phyloP scores from a whole-genome alignment of 2,113 vertebrate genomes.

The Hippolais icterina region DNA sequence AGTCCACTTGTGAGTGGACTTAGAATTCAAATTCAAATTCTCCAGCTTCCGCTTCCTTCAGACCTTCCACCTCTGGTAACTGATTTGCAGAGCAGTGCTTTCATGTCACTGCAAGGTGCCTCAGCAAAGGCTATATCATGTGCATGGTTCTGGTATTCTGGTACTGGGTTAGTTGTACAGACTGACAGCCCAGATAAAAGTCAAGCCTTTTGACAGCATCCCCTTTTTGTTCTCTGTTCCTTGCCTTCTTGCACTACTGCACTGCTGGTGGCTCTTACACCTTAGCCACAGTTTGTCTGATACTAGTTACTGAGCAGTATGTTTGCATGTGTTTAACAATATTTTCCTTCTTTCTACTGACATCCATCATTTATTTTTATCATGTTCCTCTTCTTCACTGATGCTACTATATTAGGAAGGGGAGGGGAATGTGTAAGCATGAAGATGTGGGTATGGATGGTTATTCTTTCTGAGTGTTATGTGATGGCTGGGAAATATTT shows the following conservation, averaged over 20 bases:
- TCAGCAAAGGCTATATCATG: not conserved
- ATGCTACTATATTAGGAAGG: not conserved
- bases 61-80: not conserved
- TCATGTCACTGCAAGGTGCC: not conserved
- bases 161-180: fast-evolving
- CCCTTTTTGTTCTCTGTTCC: not conserved
- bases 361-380: constrained; percentile 8
- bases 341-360: constrained; percentile 3
- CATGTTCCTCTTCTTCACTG: not conserved
- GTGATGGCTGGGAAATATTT: not conserved
- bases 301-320: not conserved
- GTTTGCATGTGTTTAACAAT: not conserved
- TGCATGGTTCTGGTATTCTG: not conserved
- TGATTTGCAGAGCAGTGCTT: not conserved
- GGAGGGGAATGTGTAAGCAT: not conserved
- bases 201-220: not conserved
- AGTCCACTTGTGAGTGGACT: not conserved
- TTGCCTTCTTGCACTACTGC: not conserved
- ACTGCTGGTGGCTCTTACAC: not conserved
- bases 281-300: not conserved
- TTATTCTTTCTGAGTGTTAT: not conserved
- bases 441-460: not conserved
- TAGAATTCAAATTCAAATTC: no score
- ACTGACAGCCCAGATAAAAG: not conserved
- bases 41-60: not conserved